Conservation (phyloP, 2,797 vertebrate genomes). For the Crocodylus rhombifer region DNA sequence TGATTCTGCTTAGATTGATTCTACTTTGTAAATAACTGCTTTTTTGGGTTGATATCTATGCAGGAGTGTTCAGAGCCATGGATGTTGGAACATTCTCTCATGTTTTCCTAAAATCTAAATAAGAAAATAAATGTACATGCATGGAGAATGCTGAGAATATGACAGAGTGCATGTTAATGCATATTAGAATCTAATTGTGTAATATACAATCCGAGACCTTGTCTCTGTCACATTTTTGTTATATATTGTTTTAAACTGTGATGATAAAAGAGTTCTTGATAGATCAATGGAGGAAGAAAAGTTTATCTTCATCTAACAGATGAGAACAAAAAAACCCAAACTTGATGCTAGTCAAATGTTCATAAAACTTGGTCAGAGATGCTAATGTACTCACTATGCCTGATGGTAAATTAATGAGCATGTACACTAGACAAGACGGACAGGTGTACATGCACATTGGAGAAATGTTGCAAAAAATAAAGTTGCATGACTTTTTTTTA, state of each 20-base stretch:
- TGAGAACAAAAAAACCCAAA: neutral
- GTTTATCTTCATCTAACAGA: neutral
- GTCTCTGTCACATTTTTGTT: neutral
- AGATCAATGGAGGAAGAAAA: neutral
- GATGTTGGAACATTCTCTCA: neutral
- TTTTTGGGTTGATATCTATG: neutral
- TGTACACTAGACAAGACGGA: neutral
- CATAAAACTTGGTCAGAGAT: neutral
- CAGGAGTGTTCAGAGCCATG: neutral
- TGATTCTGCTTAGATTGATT: neutral
- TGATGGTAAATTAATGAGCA: neutral
- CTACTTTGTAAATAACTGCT: neutral
- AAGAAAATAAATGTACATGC: neutral
- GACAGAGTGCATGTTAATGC: neutral
- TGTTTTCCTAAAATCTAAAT: neutral
- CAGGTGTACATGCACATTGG: neutral
- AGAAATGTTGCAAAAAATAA: neutral
- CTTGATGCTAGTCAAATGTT: neutral
- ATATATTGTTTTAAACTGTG: neutral
- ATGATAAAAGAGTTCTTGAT: neutral
- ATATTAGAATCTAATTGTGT: neutral
- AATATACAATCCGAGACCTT: neutral
- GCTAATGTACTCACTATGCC: neutral
- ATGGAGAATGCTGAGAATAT: neutral
- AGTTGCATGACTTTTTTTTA: neutral